phyloP scores from a whole-genome alignment of 92 coral and sea anemone species.

The Porites divaricata region DNA sequence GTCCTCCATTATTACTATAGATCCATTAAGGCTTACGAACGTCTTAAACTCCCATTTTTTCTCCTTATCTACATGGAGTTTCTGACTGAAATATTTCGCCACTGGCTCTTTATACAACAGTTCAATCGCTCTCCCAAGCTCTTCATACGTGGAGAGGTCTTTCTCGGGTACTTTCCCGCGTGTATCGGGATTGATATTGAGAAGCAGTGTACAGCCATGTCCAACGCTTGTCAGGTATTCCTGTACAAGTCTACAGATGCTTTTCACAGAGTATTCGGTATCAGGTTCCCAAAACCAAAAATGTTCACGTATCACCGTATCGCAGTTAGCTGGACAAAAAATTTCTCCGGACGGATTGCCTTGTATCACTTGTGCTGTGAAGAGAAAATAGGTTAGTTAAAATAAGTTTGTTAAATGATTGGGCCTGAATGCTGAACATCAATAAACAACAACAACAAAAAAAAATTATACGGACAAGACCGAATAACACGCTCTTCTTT shows the following conservation, averaged over 20 bases:
- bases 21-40: conserved; percentile 53
- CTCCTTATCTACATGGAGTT: conserved; percentile 25
- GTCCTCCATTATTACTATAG: conserved; percentile 81
- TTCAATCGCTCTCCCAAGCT: conserved; percentile 66
- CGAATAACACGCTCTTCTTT: no score
- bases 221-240: conserved; percentile 88
- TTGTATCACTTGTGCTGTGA: conserved; percentile 29
- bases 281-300: conserved; percentile 83
- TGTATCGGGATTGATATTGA: conserved; percentile 76
- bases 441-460: no score
- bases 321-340: conserved; percentile 87
- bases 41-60: conserved; percentile 27
- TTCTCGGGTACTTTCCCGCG: conserved; percentile 75
- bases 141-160: conserved; percentile 65
- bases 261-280: conserved; percentile 71
- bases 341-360: conserved; percentile 65
- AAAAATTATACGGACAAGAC: no score
- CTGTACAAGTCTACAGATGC: conserved; percentile 52
- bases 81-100: conserved; percentile 31
- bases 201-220: conserved; percentile 81
- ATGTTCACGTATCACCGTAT: conserved; percentile 86
- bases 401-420: neutral
- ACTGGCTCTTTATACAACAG: conserved; percentile 62
- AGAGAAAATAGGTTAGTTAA: neutral
- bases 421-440: no score